Base-by-base conservation (phyloP, 2,113 vertebrate species). In the Phylloscopus trochilus region DNA sequence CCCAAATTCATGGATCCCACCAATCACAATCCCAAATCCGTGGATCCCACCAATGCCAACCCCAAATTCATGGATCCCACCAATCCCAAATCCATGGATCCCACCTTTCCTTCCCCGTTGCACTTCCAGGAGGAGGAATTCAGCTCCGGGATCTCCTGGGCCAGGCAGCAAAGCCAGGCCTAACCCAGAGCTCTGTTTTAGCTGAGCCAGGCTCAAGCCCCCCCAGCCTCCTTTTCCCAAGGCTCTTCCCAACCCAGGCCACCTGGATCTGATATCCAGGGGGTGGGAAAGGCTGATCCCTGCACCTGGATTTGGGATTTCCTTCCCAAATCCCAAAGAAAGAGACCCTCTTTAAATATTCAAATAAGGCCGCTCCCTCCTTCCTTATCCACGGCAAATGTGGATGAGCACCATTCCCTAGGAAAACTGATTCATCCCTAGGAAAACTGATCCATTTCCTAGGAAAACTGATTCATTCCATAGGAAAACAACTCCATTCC, bases 121-220 rank as follows among this genome's bases (percentile, higher is more conserved):
- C 3, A 0, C 6, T 63, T 13, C 8, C 44, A 62, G 41, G 7
- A 76, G 15, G 6, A 47, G 41, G 15, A 30, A 8, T 35, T 16
- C 33, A 21, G 7, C 72, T 11, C 27, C 27, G 4, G 11, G 1
- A 5, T 2, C 7, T 13, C 13, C 47, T 2, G 7, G 10, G 37
- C 12, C 33, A 11, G 14, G 18, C 26, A 83, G 15, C 41, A 87
- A 7, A 3, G 2, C 2, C 1, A 0, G 2, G 0, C 30, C 10
- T 1, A 7, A 0, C 24, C 14, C 44, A 8, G 17, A 10, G n/a
- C 56, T 64, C 44, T 19, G 31, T 0, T 22, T 14, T 26, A 10
- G n/a, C 6, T 3, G 10, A 49, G 9, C 56, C 37, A 18, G 52
- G 22, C 52, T n/a, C n/a, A n/a, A n/a, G n/a, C n/a, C n/a, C n/a